Evolutionary conservation across 1,140 invertebrate species (phyloP).

Genomic region (Periplaneta americana): DNA sequence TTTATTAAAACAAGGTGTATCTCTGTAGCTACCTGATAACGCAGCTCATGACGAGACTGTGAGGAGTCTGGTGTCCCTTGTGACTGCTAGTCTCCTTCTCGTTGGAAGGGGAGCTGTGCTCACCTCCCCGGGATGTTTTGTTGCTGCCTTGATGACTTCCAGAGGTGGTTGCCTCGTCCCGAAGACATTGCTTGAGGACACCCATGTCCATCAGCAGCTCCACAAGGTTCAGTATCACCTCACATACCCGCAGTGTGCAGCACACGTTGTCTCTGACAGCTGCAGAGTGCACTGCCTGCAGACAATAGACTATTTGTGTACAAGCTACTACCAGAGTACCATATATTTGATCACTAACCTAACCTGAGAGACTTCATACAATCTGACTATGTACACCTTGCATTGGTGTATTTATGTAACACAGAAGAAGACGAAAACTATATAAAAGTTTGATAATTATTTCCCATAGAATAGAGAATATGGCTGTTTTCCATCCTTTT

Average conservation of each 20-base stretch:
- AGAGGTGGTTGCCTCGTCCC: constrained; percentile 37
- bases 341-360: no score
- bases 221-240: constrained; percentile 83
- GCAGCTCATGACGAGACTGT: constrained; percentile 45
- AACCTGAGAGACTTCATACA: no score
- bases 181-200: constrained; percentile 56
- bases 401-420: no score
- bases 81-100: not conserved
- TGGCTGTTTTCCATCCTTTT: no score
- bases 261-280: constrained; percentile 68
- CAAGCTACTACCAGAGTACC: no score
- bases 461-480: no score
- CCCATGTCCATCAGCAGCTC: constrained; percentile 86
- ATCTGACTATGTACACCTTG: no score
- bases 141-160: constrained; percentile 6
- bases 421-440: no score
- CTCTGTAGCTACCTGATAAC: constrained; percentile 38
- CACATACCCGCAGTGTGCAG: constrained; percentile 80
- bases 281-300: constrained; percentile 78
- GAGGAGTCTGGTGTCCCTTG: constrained; percentile 32
- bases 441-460: no score
- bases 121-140: constrained; percentile 15
- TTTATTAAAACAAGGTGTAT: no score
- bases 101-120: not conserved
- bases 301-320: no score